A percentile compares a stretch with the other conserved stretches of the same genome.
These are phyloP conservation scores for Solenopsis fugax DNA, from an alignment of 1,140 invertebrate genomes.

Conservation along the genomic window DNA sequence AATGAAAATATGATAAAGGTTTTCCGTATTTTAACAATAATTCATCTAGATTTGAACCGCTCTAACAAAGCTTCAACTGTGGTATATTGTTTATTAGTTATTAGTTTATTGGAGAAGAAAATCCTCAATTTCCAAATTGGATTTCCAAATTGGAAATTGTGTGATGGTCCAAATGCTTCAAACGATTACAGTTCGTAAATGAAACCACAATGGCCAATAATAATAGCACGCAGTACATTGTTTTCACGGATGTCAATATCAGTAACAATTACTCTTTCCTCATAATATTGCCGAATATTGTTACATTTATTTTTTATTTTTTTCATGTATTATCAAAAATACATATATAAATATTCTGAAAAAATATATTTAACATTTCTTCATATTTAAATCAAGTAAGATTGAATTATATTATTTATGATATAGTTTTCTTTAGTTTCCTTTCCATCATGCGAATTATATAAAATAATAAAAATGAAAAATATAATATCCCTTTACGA, in stretches of 20 bases:
- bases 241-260: not conserved
- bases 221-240: not conserved
- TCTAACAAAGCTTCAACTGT: not conserved
- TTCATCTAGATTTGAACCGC: not conserved
- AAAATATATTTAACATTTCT: not conserved
- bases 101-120: not conserved
- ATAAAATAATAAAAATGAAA: not conserved
- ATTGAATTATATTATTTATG: not conserved
- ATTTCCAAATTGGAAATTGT: constrained; percentile 23
- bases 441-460: not conserved
- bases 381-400: not conserved
- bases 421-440: not conserved
- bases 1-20: too few species aligned
- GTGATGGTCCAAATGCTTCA: constrained; percentile 9
- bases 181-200: constrained; percentile 22
- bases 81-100: too few species aligned
- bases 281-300: not conserved
- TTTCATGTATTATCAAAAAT: not conserved
- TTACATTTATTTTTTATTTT: not conserved
- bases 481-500: not conserved
- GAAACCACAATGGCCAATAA: constrained; percentile 21
- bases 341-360: not conserved
- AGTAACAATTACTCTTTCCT: not conserved
- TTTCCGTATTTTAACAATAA: not conserved
- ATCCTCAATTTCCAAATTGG: not conserved